A percentile compares a stretch with the other conserved stretches of the same genome.
Conservation (phyloP, 2,113 vertebrate genomes). For the Guaruba guarouba region DNA sequence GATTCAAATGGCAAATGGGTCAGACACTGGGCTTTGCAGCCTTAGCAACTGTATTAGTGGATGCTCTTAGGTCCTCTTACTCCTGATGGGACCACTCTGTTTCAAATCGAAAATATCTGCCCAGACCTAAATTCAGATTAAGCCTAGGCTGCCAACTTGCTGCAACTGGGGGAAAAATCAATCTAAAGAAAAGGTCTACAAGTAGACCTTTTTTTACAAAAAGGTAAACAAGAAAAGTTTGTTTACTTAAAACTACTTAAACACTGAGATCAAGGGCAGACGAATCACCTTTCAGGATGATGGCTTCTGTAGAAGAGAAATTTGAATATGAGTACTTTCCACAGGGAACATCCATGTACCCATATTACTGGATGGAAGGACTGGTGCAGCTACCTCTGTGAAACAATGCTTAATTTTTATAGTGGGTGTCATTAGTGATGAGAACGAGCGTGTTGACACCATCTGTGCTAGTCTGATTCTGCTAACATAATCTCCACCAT, state of each 20-base stretch:
- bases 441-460: neutral
- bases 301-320: neutral
- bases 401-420: neutral
- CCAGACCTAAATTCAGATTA: too few species aligned
- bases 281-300: neutral
- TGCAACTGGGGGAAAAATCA: too few species aligned
- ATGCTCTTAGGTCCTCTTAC: neutral
- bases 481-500: neutral
- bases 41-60: neutral
- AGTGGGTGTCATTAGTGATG: neutral
- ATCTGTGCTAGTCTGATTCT: neutral
- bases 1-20: neutral
- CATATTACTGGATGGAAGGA: neutral
- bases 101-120: neutral
- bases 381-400: neutral
- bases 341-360: rapidly evolving
- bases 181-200: too few species aligned
- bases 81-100: rapidly evolving
- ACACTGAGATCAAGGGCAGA: neutral
- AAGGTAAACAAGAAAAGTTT: too few species aligned
- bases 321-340: neutral
- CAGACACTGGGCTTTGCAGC: neutral
- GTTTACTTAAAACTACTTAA: neutral
- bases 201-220: too few species aligned
- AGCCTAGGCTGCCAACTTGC: too few species aligned